These are phyloP conservation scores for Gymnosoma rotundatum DNA, from an alignment of 2,888 invertebrate genomes.

Conservation along the genomic window DNA sequence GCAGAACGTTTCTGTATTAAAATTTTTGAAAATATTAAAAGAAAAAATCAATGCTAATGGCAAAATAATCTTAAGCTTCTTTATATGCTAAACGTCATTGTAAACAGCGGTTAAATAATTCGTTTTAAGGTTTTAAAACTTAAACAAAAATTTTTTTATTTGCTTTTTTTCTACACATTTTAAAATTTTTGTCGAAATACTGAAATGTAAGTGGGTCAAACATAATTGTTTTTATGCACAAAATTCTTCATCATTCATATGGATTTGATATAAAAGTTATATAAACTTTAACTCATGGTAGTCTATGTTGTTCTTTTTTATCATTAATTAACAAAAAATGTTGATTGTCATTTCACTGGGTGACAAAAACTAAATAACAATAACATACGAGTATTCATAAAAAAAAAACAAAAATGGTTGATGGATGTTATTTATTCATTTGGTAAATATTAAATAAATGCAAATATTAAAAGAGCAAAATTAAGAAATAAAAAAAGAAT, in stretches of 20 bases:
- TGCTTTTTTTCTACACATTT: neutral
- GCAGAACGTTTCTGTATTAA: no score
- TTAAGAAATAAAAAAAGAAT: slow-evolving; percentile 6
- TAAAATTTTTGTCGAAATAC: slow-evolving; percentile 6
- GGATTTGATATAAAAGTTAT: slow-evolving; percentile 25
- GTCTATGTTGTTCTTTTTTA: slow-evolving; percentile 34
- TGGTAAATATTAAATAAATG: slow-evolving; percentile 25
- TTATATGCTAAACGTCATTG: no score
- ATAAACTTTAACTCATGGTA: slow-evolving; percentile 55
- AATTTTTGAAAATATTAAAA: no score
- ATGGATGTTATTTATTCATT: slow-evolving; percentile 45
- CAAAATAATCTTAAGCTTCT: no score
- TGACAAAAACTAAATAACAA: slow-evolving; percentile 16
- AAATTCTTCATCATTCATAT: slow-evolving; percentile 11
- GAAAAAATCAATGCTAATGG: no score
- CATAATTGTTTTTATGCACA: slow-evolving; percentile 25
- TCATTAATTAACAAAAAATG: slow-evolving; percentile 67
- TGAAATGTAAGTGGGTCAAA: slow-evolving; percentile 31
- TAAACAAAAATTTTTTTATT: neutral
- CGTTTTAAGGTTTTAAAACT: neutral
- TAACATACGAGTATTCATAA: slow-evolving; percentile 23
- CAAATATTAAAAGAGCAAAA: slow-evolving; percentile 47
- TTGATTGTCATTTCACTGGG: slow-evolving; percentile 58
- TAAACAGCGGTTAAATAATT: no score
- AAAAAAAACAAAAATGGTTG: slow-evolving; percentile 53